These are phyloP conservation scores for Drosophila malerkotliana DNA, from an alignment of 1,140 invertebrate species.

Conservation along the genomic window DNA sequence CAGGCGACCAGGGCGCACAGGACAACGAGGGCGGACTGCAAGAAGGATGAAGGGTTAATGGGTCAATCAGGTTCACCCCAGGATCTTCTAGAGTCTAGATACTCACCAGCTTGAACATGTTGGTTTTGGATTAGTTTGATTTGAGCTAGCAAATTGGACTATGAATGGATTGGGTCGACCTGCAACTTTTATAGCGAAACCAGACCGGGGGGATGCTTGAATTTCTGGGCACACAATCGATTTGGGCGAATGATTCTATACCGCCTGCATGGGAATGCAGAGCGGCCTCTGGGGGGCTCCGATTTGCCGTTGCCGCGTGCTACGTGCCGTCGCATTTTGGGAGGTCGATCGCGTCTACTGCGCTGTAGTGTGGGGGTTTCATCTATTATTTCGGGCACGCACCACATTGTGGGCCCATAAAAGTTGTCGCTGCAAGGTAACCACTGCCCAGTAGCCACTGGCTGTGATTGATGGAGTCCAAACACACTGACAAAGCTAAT, in stretches of 20 bases:
- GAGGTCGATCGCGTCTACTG: constrained; percentile 26
- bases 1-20: constrained; percentile 74
- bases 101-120: constrained; percentile 82
- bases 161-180: constrained; percentile 17
- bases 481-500: constrained; percentile 31
- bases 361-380: neutral
- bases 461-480: constrained; percentile 14
- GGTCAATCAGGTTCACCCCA: neutral
- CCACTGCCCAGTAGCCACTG: constrained; percentile 27
- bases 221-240: constrained; percentile 46
- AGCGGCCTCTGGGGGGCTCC: constrained; percentile 34
- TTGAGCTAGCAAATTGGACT: constrained; percentile 68
- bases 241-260: constrained; percentile 54
- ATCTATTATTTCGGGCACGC: constrained; percentile 61
- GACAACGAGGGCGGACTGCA: constrained; percentile 69
- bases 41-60: neutral
- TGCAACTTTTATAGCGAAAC: constrained; percentile 65
- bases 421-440: constrained; percentile 57
- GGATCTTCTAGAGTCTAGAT: neutral
- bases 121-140: constrained; percentile 40
- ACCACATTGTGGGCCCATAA: constrained; percentile 57
- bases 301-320: constrained; percentile 20
- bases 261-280: constrained; percentile 40
- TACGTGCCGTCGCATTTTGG: constrained; percentile 55
- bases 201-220: constrained; percentile 23